A percentile compares a stretch with the other conserved stretches of the same genome.
Evolutionary conservation across 2,888 invertebrate species (phyloP).

Genomic region (Elegia similella): DNA sequence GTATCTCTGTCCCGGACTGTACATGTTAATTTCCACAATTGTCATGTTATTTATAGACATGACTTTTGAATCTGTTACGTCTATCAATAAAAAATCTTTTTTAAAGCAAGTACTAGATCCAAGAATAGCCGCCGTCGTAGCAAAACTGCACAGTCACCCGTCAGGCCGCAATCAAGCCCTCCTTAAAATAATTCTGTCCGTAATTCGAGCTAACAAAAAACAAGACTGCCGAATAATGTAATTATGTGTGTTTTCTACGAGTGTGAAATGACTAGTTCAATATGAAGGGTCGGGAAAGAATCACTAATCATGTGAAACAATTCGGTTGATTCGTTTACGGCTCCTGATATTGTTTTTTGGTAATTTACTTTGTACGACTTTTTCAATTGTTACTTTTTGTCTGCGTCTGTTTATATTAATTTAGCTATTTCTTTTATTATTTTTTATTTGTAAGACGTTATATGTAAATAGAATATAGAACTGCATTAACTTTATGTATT

Average conservation of each 20-base stretch:
- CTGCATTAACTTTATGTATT: too few relatives aligned
- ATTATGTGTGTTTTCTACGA: constrained; percentile 72
- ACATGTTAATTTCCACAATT: too few relatives aligned
- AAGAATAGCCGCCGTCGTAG: constrained; percentile 35
- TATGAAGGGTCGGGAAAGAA: constrained; percentile 38
- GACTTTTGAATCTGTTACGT: too few relatives aligned
- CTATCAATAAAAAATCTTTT: too few relatives aligned
- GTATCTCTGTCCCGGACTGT: too few relatives aligned
- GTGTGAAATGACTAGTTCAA: constrained; percentile 77
- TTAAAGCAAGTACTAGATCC: neutral
- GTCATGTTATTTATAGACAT: too few relatives aligned
- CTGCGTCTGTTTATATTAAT: neutral
- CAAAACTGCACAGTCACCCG: constrained; percentile 58
- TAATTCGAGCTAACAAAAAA: constrained; percentile 75
- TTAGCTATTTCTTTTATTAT: too few relatives aligned
- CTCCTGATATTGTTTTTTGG: neutral
- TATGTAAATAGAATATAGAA: too few relatives aligned
- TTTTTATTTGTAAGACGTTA: too few relatives aligned
- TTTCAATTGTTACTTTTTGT: neutral
- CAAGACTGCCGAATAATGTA: constrained; percentile 67
- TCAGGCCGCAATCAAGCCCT: constrained; percentile 69
- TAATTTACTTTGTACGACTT: neutral
- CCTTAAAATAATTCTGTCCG: constrained; percentile 72
- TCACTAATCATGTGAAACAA: constrained; percentile 39
- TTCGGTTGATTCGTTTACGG: neutral